phyloP scores from a whole-genome alignment of 2,113 vertebrate species.

The Pachycephala philippinensis region DNA sequence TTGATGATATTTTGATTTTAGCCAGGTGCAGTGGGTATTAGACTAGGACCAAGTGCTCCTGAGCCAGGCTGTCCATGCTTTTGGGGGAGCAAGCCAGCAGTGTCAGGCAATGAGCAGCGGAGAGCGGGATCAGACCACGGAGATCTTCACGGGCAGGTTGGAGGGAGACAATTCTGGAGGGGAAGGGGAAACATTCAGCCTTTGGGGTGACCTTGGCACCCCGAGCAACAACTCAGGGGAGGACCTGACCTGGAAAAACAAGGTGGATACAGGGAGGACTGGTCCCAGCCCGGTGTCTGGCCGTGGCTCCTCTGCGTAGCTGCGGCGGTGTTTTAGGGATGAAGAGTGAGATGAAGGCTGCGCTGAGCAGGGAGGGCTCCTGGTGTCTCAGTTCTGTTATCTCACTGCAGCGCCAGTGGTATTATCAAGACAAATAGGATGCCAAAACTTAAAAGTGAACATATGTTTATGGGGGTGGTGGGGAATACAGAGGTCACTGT shows the following conservation, averaged over 20 bases:
- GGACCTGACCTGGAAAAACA: background rate
- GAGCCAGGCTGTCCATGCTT: background rate
- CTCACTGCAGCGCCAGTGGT: constrained; percentile 3
- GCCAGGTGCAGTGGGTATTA: background rate
- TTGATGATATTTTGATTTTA: background rate
- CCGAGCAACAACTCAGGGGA: background rate
- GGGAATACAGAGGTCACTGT: constrained; percentile 42
- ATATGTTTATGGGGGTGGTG: constrained; percentile 48
- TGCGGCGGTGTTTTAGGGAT: background rate
- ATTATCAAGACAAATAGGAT: constrained; percentile 55
- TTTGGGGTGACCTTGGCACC: background rate
- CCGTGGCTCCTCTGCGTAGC: background rate
- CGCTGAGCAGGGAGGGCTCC: constrained; percentile 28
- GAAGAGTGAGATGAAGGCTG: background rate
- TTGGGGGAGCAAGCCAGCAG: background rate
- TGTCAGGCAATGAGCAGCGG: background rate
- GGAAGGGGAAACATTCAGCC: background rate
- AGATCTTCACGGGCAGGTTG: background rate
- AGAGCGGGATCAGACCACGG: background rate
- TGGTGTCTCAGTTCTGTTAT: background rate
- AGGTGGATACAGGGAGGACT: background rate
- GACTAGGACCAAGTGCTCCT: background rate
- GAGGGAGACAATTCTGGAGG: accelerated
- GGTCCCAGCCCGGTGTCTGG: accelerated
- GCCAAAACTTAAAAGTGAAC: constrained; percentile 53